phyloP scores from a whole-genome alignment of 2,113 vertebrate species.

The Poecile atricapillus region DNA sequence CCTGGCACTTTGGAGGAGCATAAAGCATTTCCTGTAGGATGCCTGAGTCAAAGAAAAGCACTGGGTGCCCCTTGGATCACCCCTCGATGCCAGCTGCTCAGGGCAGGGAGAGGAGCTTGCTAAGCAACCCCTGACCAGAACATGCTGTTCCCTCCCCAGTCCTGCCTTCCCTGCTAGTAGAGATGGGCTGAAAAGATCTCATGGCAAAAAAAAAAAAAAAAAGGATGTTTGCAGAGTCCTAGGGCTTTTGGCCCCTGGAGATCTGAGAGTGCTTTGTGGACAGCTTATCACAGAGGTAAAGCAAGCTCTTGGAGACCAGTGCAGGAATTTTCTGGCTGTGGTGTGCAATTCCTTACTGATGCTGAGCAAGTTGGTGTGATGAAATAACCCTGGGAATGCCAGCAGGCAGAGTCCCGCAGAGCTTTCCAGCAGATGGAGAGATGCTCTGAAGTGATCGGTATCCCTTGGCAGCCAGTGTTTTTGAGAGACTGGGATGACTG shows the following conservation, averaged over 20 bases:
- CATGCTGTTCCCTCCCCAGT: slow-evolving; percentile 17
- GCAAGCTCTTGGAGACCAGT: background rate
- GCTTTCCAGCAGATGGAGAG: background rate
- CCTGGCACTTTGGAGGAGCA: background rate
- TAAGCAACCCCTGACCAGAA: slow-evolving; percentile 46
- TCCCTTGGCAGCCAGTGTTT: background rate
- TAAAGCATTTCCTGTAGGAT: slow-evolving; percentile 52
- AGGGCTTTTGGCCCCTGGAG: background rate
- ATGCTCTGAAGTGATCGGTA: background rate
- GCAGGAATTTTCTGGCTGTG: background rate
- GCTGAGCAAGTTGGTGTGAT: background rate
- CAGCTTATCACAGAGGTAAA: slow-evolving; percentile 5
- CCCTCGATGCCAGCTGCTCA: background rate
- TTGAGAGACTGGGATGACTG: background rate
- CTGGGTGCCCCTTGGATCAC: slow-evolving; percentile 60
- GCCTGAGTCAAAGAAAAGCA: slow-evolving; percentile 34
- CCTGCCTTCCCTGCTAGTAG: background rate
- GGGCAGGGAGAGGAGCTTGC: slow-evolving; percentile 37
- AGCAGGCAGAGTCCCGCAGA: background rate
- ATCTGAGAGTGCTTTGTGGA: background rate
- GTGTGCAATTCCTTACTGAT: background rate
- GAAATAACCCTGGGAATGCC: background rate
- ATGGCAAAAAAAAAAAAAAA: background rate
- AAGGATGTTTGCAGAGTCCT: background rate
- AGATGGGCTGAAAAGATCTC: slow-evolving; percentile 31